phyloP scores from a whole-genome alignment of 2,113 vertebrate genomes.

The Anser brachyrhynchus region DNA sequence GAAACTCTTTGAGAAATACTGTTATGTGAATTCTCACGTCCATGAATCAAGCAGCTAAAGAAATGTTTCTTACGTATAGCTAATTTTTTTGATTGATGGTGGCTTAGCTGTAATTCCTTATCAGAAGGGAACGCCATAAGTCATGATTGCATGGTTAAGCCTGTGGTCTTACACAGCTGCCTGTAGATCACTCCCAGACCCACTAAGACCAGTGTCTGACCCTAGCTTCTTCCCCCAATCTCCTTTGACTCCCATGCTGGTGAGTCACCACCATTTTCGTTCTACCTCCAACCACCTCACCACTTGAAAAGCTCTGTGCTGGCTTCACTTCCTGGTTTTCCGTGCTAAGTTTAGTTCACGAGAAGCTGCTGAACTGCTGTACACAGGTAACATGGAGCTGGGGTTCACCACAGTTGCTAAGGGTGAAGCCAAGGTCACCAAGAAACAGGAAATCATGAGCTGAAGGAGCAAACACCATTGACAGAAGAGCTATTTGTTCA shows the following conservation, averaged over 20 bases:
- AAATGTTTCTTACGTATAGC: not conserved
- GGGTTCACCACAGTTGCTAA: not conserved
- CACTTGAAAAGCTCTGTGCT: not conserved
- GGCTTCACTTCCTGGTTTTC: conserved; percentile 17
- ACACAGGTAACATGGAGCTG: not conserved
- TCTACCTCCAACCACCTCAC: not conserved
- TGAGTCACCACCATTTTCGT: not conserved
- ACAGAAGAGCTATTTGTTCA: not conserved
- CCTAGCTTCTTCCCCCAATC: not conserved
- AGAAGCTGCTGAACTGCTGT: not conserved
- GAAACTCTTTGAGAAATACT: not conserved
- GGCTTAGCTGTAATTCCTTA: not conserved
- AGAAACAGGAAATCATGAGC: not conserved
- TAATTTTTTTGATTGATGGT: not conserved
- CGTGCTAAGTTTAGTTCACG: not conserved
- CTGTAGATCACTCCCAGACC: not conserved
- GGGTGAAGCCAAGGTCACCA: not conserved
- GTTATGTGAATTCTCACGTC: not conserved
- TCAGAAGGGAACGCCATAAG: not conserved
- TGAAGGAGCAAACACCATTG: not conserved
- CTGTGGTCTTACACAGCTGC: not conserved
- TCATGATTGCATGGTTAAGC: not conserved
- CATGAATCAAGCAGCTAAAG: not conserved
- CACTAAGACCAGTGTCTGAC: not conserved
- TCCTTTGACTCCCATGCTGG: accelerated